Percentiles rank a stretch among this genome's conserved stretches.
These are phyloP conservation scores for Tipula unca DNA, from an alignment of 2,888 invertebrate species.

Conservation along the genomic window DNA sequence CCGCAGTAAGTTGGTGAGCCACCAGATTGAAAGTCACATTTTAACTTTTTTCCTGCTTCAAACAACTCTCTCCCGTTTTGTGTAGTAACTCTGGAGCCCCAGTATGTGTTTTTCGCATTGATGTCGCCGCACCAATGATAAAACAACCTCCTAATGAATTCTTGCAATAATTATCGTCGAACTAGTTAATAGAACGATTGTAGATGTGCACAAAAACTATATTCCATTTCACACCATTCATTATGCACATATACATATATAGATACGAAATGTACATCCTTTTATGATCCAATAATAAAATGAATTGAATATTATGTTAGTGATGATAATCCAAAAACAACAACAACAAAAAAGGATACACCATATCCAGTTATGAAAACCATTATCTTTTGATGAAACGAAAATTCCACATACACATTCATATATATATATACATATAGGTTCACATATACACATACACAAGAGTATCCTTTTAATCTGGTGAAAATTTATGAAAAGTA, in stretches of 20 bases:
- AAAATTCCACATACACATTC: not conserved
- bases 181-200: no score
- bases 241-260: not conserved
- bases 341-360: not conserved
- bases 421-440: not conserved
- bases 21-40: no score
- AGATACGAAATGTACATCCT: no score
- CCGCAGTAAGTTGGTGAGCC: no score
- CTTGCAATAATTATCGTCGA: no score
- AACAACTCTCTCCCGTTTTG: no score
- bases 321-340: not conserved
- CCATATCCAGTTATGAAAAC: not conserved
- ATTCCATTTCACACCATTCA: not conserved
- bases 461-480: not conserved
- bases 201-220: not conserved
- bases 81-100: no score
- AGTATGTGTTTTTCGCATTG: no score
- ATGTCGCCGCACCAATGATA: no score
- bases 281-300: not conserved
- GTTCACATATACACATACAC: not conserved
- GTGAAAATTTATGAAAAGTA: slow-evolving; percentile 8
- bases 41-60: no score
- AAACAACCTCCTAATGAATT: no score
- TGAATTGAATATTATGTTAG: not conserved
- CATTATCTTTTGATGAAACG: slow-evolving; percentile 8